A percentile compares a stretch with the other conserved stretches of the same genome.
These are phyloP conservation scores for Catocala nupta DNA, from an alignment of 2,888 invertebrate genomes.

Conservation along the genomic window DNA sequence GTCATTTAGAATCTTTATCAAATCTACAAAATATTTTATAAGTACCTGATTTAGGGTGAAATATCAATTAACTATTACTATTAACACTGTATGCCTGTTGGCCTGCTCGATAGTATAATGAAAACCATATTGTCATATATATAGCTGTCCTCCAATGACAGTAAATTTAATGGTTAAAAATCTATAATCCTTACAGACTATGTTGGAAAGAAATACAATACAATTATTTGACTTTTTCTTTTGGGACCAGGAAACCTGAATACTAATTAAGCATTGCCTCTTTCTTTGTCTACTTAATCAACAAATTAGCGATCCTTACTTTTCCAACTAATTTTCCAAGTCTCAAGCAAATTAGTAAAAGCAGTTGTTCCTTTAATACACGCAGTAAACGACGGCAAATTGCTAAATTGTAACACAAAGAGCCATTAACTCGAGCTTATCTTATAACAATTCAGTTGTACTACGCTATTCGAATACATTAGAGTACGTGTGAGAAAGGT, in stretches of 20 bases:
- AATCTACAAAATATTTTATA: too few relatives aligned
- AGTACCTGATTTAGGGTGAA: too few relatives aligned
- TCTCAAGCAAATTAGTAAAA: constrained; percentile 13
- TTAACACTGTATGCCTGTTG: too few relatives aligned
- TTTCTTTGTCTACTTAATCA: constrained; percentile 3
- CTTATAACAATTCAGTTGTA: constrained; percentile 18
- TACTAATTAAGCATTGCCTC: not conserved
- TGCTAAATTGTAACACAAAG: constrained; percentile 15
- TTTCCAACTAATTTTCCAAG: not conserved
- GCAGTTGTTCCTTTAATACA: constrained; percentile 1
- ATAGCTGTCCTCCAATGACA: too few relatives aligned
- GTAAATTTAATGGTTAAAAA: too few relatives aligned
- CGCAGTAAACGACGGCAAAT: constrained; percentile 10
- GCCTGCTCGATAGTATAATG: too few relatives aligned
- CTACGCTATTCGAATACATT: constrained; percentile 13
- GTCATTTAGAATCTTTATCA: too few relatives aligned
- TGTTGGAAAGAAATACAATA: too few relatives aligned
- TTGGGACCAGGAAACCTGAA: not conserved
- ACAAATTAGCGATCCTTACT: constrained; percentile 4
- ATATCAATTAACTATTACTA: too few relatives aligned
- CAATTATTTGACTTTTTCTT: too few relatives aligned
- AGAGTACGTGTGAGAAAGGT: constrained; percentile 12
- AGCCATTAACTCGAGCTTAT: constrained; percentile 14
- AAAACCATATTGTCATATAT: too few relatives aligned
- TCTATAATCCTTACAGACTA: too few relatives aligned